These are phyloP conservation scores for Agrypnus murinus DNA, from an alignment of 2,888 invertebrate genomes.

Conservation along the genomic window DNA sequence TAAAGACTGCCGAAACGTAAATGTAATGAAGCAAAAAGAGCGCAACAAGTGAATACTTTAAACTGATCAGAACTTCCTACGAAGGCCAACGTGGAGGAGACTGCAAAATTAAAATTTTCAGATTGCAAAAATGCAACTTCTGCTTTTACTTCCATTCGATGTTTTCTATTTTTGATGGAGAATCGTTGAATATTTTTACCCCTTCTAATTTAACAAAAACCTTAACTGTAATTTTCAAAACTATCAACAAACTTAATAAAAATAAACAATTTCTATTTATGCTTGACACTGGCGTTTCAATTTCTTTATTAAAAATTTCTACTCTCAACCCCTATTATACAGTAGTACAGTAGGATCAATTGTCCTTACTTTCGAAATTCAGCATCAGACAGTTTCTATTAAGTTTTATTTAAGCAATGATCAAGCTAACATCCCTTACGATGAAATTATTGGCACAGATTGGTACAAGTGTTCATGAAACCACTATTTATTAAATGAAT, in stretches of 20 bases:
- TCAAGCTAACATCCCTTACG: background rate
- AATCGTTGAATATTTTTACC: too few species aligned
- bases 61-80: background rate
- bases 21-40: background rate
- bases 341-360: too few species aligned
- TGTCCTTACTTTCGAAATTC: too few species aligned
- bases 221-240: background rate
- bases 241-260: background rate
- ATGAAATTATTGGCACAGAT: too few species aligned
- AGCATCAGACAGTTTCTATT: background rate
- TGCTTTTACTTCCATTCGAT: too few species aligned
- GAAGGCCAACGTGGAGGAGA: background rate
- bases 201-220: constrained; percentile 5
- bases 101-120: too few species aligned
- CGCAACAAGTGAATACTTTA: background rate
- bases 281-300: background rate
- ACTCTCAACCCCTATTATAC: too few species aligned
- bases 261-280: background rate
- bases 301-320: too few species aligned
- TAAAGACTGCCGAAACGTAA: constrained; percentile 3
- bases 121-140: too few species aligned
- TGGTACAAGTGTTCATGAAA: background rate
- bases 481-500: background rate
- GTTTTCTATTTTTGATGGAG: too few species aligned
- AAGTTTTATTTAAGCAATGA: background rate